Base-by-base conservation (phyloP, 2,888 invertebrate genomes). In the Formica aserva region DNA sequence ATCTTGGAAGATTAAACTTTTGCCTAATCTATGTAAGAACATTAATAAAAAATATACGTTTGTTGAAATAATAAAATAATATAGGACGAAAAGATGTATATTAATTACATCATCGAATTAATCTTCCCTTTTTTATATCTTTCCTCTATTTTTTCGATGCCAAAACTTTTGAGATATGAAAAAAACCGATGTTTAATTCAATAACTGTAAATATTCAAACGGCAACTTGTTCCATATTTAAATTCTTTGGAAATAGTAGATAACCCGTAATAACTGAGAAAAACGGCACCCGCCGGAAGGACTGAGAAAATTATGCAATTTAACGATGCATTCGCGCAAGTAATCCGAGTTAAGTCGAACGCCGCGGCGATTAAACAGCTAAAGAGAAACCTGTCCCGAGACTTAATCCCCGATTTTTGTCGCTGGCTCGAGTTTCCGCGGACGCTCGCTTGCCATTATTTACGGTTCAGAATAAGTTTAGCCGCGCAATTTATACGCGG, bases 291-390 rank as follows among this genome's bases (percentile, higher is more conserved):
- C 26, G 35, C 35, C 72, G 60, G 60, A 80, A 72, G 60, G 45
- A 71, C 57, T 57, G 22, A 45, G 78, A 26, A 78, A 45, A 80
- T 80, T 80, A 80, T 80, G 78, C 72, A 80, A 80, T 80, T 80
- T 80, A 80, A 72, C 72, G 35, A 80, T 18, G 74, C 60, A 80
- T 72, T 80, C 78, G 72, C 35, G 78, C 72, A 72, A 80, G 72
- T 80, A 80, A 80, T 80, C 72, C 72, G 35, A 80, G 72, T 80
- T 80, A 72, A 72, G 72, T 72, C 60, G 78, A 72, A 35, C 77
- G 60, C 45, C 60, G 48, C 71, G 60, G 60, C 78, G 78, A 80
- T 80, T 80, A 80, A 80, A 22, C 72, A 60, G 35, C 35, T 72
- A 80, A 71, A 80, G 72, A 35, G 72, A 78, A 78, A 78, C 78